Percentiles rank a stretch among this genome's conserved stretches.
These are phyloP conservation scores for Apamea sordens DNA, from an alignment of 2,888 invertebrate genomes.

Conservation along the genomic window DNA sequence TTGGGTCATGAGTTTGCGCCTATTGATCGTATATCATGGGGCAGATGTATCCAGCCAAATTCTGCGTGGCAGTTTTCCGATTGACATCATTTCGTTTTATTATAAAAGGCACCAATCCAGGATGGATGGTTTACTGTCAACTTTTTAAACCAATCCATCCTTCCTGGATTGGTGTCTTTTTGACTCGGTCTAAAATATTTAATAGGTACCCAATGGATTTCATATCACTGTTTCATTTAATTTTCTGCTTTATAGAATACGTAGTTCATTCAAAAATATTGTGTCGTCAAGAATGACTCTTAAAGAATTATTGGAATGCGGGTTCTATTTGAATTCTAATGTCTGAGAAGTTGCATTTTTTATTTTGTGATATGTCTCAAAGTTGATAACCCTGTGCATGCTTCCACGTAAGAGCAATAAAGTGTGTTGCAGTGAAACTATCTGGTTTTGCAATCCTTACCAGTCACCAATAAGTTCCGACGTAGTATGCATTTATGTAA, in stretches of 20 bases:
- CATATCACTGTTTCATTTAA: not conserved
- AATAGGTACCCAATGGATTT: not conserved
- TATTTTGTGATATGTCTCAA: not conserved
- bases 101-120: not conserved
- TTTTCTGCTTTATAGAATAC: not conserved
- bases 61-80: not conserved
- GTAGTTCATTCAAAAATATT: not conserved
- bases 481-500: slow-evolving; percentile 63
- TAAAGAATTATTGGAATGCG: not conserved
- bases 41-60: not conserved
- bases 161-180: not conserved
- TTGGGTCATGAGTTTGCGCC: not conserved
- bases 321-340: not conserved
- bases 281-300: not conserved
- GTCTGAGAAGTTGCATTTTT: not conserved
- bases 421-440: slow-evolving; percentile 61
- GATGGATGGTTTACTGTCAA: not conserved
- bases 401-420: slow-evolving; percentile 66
- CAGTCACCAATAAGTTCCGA: slow-evolving; percentile 58
- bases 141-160: not conserved
- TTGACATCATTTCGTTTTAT: not conserved
- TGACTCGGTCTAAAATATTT: not conserved
- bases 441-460: slow-evolving; percentile 67
- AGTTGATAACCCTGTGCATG: slow-evolving; percentile 53
- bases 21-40: not conserved